phyloP scores from a whole-genome alignment of 2,113 vertebrate species.

The Phoxinus phoxinus region DNA sequence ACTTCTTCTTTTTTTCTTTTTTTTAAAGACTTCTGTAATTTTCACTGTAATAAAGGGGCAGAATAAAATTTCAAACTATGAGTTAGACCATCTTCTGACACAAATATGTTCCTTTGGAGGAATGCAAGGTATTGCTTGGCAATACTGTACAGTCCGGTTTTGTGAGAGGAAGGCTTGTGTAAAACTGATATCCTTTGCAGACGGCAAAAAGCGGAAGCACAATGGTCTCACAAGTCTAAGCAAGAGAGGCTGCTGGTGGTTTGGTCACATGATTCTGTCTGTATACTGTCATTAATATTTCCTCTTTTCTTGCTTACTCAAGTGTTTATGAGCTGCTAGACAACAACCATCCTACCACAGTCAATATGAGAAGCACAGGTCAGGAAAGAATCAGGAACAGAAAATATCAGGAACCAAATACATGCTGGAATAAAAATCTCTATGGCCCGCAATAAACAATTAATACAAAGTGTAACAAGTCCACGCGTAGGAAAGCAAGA shows the following conservation, averaged over 20 bases:
- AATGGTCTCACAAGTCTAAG: background rate
- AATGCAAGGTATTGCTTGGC: background rate
- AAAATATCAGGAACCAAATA: background rate
- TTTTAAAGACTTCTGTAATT: too few species aligned
- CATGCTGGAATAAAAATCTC: background rate
- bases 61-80: background rate
- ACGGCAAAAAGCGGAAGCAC: background rate
- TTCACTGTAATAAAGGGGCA: background rate
- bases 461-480: too few species aligned
- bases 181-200: background rate
- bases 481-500: background rate
- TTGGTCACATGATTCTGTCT: background rate
- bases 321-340: background rate
- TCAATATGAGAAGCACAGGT: background rate
- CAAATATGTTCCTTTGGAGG: background rate
- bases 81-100: background rate
- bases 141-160: background rate
- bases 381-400: background rate
- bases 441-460: background rate
- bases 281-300: background rate
- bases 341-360: background rate
- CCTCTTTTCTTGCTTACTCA: background rate
- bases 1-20: background rate
- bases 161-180: background rate
- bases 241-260: background rate